phyloP scores from a whole-genome alignment of 2,797 vertebrate species.

The Prionace glauca region DNA sequence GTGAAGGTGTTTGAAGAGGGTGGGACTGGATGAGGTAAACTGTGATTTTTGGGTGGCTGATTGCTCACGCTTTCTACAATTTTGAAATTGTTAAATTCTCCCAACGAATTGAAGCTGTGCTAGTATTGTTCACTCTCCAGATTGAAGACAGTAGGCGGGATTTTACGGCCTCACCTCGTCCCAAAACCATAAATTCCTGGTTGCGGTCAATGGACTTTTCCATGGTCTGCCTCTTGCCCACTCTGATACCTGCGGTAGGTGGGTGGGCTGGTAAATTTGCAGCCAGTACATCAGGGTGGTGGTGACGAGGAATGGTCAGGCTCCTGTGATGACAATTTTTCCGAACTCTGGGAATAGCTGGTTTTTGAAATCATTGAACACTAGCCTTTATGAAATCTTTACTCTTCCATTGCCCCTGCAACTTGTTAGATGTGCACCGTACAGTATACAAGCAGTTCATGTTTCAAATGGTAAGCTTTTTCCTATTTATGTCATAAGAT shows the following conservation, averaged over 20 bases:
- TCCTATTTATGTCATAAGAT: neutral
- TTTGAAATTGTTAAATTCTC: neutral
- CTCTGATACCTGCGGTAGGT: too few species aligned
- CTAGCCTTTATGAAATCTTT: neutral
- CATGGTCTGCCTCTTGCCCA: too few species aligned
- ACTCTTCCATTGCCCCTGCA: neutral
- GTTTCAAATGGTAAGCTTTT: neutral
- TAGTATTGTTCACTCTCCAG: neutral
- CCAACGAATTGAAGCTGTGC: neutral
- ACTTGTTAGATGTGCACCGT: neutral
- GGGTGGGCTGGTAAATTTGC: too few species aligned
- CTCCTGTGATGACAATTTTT: neutral
- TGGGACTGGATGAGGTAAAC: neutral
- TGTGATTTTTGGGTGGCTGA: neutral
- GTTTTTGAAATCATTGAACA: neutral
- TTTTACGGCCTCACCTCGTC: too few species aligned
- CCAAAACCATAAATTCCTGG: too few species aligned
- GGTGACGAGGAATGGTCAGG: neutral
- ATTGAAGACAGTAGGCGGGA: neutral
- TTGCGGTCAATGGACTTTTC: too few species aligned
- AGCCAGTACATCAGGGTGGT: neutral
- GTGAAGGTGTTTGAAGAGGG: neutral
- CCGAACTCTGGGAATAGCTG: neutral
- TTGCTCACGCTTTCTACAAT: neutral
- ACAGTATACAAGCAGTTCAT: neutral